Evolutionary conservation across 1,140 invertebrate genomes (phyloP), one percentile per base, ranked within the genome.

Genomic region (Pinna nobilis): DNA sequence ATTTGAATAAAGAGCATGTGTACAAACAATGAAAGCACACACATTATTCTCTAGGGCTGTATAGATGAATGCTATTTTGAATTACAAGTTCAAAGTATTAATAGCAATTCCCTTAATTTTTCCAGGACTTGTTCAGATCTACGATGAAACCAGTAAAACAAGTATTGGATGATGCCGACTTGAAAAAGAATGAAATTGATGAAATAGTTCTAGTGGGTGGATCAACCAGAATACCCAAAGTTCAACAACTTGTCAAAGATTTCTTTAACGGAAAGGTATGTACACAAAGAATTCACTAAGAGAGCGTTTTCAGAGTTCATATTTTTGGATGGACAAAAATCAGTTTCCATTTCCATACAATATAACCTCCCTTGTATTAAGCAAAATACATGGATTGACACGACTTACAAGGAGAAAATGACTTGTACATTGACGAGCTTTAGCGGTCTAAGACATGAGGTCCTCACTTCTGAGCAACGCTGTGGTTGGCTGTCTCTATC

Each of bases 151-250:
- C 98, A 11, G 98, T 99, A 18, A 80, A 90, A 70, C 84, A 83
- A 51, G 88, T 89, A 4, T 90, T 99, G 76, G 97, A 99, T 90
- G 98, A 99, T 90, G 96, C 97, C 65, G 97, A 99, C 86, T 95
- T 99, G 93, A 98, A 98, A 91, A 99, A 99, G 87, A 97, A 97
- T 84, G 97, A 99, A 83, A 95, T 99, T 68, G 94, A 99, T 90
- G 98, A 99, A 90, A 99, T 99, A 86, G 98, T 99, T 9, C 91
- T 99, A 33, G 98, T 99, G 35, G 98, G 98, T 87, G 98, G 98
- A 79, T 99, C 97, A 4, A 99, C 98, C 47, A 94, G 98, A 92
- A 99, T 99, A 84, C 98, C 98, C 33, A 99, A 99, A 90, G 94
- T 99, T 44, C 98, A 99, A 89, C 96, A 99, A 87, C 90, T 99